Evolutionary conservation across 2,797 vertebrate species (phyloP), one percentile per base, ranked within the genome.

Genomic region (Phyllotis vaccarum): DNA sequence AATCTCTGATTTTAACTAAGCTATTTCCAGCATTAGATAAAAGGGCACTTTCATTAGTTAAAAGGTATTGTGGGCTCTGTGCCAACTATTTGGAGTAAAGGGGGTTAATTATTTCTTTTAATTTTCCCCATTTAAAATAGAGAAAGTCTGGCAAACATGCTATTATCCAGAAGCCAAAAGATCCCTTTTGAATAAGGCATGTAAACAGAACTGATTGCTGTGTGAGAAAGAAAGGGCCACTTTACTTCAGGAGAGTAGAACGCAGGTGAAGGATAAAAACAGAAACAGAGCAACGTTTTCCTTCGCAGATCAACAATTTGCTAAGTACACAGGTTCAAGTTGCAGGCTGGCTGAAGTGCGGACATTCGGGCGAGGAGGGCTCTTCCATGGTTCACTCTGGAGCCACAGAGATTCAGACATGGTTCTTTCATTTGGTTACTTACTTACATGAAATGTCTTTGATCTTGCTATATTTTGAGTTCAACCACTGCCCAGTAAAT

Each of bases 101-200:
- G 40, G 52, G 40, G 37, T 66, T 60, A 68, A 49, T 86, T 54
- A 78, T 91, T 97, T 95, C 34, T 94, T 92, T 95, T 95, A 76
- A 86, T 91, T 91, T 17, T 89, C 80, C 13, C 58, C 58, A 92
- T 62, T 97, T 89, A 93, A 60, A 97, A 37, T 21, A 91, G 62
- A 40, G 24, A 37, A 90, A 74, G 29, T 86, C 40, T 79, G n/a
- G 22, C 72, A 81, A 93, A 93, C 29, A 89, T 21, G 27, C 5
- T n/a, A 58, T 92, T 54, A 34, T 34, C 34, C 58, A n/a, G 56
- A 91, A 89, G 37, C 21, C n/a, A 46, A 81, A 85, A 79, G 60
- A 81, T 56, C 24, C n/a, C 31, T 89, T 82, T 81, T 89, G 19
- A 89, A 93, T 92, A 78, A 86, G 3, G 6, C 70, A 43, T 27